Evolutionary conservation across 2,888 invertebrate genomes (phyloP), one percentile per base, ranked within the genome.

Genomic region (Agrenia bidenticulata): DNA sequence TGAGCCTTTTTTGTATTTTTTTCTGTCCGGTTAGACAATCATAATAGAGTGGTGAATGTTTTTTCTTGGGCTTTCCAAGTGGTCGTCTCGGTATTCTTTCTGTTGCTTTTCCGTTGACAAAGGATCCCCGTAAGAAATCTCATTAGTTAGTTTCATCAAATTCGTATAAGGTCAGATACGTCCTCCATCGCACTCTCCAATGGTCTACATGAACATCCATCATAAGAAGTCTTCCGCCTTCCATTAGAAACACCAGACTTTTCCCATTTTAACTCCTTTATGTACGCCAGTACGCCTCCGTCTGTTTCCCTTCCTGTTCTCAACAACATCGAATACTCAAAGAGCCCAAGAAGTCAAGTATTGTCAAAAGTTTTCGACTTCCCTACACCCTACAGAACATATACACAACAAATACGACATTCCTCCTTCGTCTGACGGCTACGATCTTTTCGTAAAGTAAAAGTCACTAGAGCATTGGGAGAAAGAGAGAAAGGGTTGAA

Each of bases 131-230:
- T 17, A 64, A 66, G 67, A 73, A 74, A 74, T 73, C 74, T 74
- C 73, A 74, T 74, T 74, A 73, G 73, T 74, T 74, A 73, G 73
- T 74, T 74, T 73, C 73, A 72, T 70, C 68, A 73, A 69, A 73
- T 57, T 56, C 60, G 61, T 32, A 39, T 61, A 37, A 23, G 51
- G 32, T 7, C 5, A 32, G 32, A 32, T 32, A 32, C 32, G 4
- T 32, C 32, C 32, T 7, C 4, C 11, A 32, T 32, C n/a, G n/a
- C n/a, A n/a, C 17, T 19, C 11, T 56, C 23, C 39, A 11, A 9
- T 39, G 39, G 9, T 39, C 39, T 15, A 9, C 9, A 39, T 11
- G 39, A 39, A 39, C 39, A 39, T 11, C 39, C 39, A 9, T 39
- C 39, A 39, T 39, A 15, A 39, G 15, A n/a, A n/a, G 4, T 24